phyloP scores from a whole-genome alignment of 1,140 invertebrate species.

The Asobara japonica region DNA sequence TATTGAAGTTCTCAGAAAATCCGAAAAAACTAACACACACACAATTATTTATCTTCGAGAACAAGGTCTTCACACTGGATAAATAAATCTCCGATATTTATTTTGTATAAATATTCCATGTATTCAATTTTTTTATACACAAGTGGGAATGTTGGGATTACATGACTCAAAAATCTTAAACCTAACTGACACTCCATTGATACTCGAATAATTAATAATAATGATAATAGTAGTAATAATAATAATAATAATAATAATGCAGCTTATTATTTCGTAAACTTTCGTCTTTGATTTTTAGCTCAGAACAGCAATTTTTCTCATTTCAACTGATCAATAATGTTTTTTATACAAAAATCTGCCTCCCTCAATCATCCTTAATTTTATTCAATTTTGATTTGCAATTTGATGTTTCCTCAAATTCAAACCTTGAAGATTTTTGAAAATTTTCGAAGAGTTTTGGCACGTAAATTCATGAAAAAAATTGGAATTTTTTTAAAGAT shows the following conservation, averaged over 20 bases:
- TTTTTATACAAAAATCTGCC: not conserved
- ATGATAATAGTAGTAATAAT: no score
- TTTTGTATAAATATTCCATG: slow-evolving; percentile 41
- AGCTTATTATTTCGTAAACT: not conserved
- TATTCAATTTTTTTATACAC: slow-evolving; percentile 34
- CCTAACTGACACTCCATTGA: not conserved
- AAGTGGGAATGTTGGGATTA: slow-evolving; percentile 37
- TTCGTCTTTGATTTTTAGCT: not conserved
- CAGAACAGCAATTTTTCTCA: not conserved
- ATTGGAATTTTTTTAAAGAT: no score
- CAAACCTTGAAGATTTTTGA: not conserved
- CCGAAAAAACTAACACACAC: no score
- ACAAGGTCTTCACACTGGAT: no score
- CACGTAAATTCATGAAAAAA: no score
- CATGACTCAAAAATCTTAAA: slow-evolving; percentile 11
- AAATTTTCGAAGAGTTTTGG: not conserved
- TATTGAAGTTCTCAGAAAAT: not conserved
- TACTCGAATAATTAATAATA: slow-evolving; percentile 8
- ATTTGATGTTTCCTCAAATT: not conserved
- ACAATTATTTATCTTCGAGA: no score
- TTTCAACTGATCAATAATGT: not conserved
- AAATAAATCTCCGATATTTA: not conserved
- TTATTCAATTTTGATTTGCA: not conserved
- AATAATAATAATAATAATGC: no score
- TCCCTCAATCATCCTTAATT: not conserved